Base-by-base conservation (phyloP, 2,797 vertebrate species). In the Sphenopsis melanotis region DNA sequence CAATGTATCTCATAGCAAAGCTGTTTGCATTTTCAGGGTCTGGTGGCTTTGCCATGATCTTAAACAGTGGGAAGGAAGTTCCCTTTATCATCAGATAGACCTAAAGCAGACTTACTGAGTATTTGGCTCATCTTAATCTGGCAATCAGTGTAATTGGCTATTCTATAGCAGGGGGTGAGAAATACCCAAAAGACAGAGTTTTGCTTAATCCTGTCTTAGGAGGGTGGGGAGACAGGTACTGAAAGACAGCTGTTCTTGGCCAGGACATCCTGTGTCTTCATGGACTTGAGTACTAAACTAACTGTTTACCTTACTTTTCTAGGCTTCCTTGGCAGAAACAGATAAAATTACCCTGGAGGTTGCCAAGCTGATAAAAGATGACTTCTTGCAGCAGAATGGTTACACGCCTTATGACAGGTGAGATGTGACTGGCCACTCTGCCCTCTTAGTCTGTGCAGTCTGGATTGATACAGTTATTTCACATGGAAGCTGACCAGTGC, bases 291-390 rank as follows among this genome's bases (percentile, higher is more conserved):
- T 39, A 50, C 65, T 69, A 23, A 68, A 49, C 69, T 96, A 85
- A 95, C 34, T 71, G 12, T 14, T 32, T 29, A 69, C 85, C 76
- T 96, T 90, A 61, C 90, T 47, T 89, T 96, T 91, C 57, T 96
- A 99, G 99, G 99, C 99, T 82, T 99, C 99, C 64, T 98, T 99
- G 77, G 99, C 99, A 93, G 99, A 99, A 97, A 98, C 98, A 1
- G 99, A 99, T 98, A 99, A 99, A 98, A 99, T 99, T 93, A 99
- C 99, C 32, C 96, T 99, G 94, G 99, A 99, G 95, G 99, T 99
- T 65, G 99, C 99, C 65, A 99, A 99, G 95, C 98, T 99, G 96
- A 98, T 99, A 80, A 99, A 99, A 96, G 99, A 99, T 34, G 99
- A 99, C 98, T 99, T 99, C 96, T 98, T 99, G 95, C 99, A 99